Conservation (phyloP, 2,888 invertebrate species). For the Sinohyriopsis cumingii region DNA sequence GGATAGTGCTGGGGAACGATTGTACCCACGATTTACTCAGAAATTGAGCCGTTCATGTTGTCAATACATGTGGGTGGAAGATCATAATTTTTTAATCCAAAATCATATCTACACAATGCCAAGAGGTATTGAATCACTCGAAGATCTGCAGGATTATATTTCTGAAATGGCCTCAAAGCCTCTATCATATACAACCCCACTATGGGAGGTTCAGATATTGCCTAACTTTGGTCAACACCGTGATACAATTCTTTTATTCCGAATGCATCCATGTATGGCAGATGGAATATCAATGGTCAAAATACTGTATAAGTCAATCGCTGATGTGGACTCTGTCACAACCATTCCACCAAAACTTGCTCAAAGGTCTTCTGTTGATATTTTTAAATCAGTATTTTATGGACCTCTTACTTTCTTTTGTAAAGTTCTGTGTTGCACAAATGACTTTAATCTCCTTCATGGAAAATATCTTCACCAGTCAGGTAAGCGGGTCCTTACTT, state of each 20-base stretch:
- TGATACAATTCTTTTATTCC: constrained; percentile 73
- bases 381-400: constrained; percentile 72
- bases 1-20: constrained; percentile 64
- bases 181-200: constrained; percentile 72
- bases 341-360: constrained; percentile 38
- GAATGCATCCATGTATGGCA: constrained; percentile 75
- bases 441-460: constrained; percentile 73
- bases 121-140: constrained; percentile 62
- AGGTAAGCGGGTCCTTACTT: constrained; percentile 70
- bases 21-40: constrained; percentile 74
- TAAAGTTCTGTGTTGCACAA: constrained; percentile 72
- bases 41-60: constrained; percentile 70
- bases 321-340: constrained; percentile 58
- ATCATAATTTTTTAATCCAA: constrained; percentile 73
- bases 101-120: constrained; percentile 74
- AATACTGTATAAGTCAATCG: constrained; percentile 69
- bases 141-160: constrained; percentile 73
- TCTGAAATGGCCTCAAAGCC: constrained; percentile 72
- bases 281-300: constrained; percentile 75
- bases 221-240: constrained; percentile 70
- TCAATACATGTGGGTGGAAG: constrained; percentile 75
- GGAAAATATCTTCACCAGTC: constrained; percentile 60
- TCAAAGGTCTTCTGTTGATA: constrained; percentile 30
- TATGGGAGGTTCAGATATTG: constrained; percentile 76
- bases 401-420: constrained; percentile 74